phyloP scores from a whole-genome alignment of 2,113 vertebrate genomes.

The Baryphthengus martii region DNA sequence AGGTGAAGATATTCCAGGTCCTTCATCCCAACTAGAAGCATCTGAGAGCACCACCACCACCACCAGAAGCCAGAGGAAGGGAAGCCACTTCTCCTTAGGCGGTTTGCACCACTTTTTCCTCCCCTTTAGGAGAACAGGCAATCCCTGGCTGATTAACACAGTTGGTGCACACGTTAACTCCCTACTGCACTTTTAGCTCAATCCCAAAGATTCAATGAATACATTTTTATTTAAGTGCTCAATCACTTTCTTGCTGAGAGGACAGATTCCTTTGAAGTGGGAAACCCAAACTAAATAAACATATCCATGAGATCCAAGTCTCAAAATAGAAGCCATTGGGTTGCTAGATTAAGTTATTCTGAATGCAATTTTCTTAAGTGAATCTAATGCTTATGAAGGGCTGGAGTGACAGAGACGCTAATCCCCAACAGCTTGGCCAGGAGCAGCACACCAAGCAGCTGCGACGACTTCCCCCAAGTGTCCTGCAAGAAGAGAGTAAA shows the following conservation, averaged over 20 bases:
- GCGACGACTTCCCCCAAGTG: not conserved
- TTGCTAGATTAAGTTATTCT: conserved; percentile 35
- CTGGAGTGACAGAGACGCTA: not conserved
- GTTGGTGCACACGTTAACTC: not conserved
- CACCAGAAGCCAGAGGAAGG: not conserved
- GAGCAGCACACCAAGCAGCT: not conserved
- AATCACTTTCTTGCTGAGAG: conserved; percentile 46
- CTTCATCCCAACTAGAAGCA: not conserved
- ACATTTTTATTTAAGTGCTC: conserved; percentile 35
- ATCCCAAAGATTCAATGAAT: conserved; percentile 36
- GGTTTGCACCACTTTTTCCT: not conserved
- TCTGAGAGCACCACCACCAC: not conserved
- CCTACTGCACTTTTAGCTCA: not conserved
- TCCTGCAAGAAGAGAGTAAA: not conserved
- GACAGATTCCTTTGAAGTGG: conserved; percentile 47
- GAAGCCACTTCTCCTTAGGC: not conserved
- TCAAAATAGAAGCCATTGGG: conserved; percentile 7
- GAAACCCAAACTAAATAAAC: conserved; percentile 32
- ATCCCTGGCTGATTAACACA: not conserved
- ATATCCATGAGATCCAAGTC: conserved; percentile 26
- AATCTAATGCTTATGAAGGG: not conserved
- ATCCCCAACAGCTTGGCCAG: not conserved
- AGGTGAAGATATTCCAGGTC: not conserved
- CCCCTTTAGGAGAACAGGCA: not conserved
- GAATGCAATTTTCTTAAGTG: conserved; percentile 29